These are phyloP conservation scores for Melangyna quadrimaculata DNA, from an alignment of 2,888 invertebrate genomes.

Conservation along the genomic window DNA sequence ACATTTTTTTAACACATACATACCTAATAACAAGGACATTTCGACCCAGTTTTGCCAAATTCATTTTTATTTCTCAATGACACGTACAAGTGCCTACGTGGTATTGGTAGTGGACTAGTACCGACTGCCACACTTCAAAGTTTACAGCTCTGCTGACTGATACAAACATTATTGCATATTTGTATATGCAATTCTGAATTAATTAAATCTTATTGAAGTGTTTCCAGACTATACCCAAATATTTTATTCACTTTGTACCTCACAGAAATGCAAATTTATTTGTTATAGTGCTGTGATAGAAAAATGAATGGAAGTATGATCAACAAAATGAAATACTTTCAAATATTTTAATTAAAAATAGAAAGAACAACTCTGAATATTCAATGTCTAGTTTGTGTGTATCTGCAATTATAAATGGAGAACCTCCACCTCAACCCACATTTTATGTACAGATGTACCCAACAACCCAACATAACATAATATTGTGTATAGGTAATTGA, in stretches of 20 bases:
- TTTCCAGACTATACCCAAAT: background rate
- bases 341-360: background rate
- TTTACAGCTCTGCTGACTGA: background rate
- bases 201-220: background rate
- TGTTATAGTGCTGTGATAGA: background rate
- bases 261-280: background rate
- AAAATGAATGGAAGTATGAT: background rate
- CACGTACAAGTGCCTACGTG: too few species aligned
- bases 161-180: background rate
- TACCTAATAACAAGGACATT: too few species aligned
- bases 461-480: too few species aligned
- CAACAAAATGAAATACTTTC: background rate
- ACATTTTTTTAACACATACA: too few species aligned
- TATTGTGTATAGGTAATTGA: too few species aligned
- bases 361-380: background rate
- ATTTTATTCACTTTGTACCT: background rate
- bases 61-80: too few species aligned
- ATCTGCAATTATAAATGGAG: background rate
- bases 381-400: background rate
- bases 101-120: background rate
- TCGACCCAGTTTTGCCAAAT: too few species aligned
- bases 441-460: too few species aligned
- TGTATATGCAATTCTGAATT: background rate
- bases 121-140: background rate
- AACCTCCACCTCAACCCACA: too few species aligned